Conservation (phyloP, 2,888 invertebrate genomes). For the Thysanoteuthis rhombus region DNA sequence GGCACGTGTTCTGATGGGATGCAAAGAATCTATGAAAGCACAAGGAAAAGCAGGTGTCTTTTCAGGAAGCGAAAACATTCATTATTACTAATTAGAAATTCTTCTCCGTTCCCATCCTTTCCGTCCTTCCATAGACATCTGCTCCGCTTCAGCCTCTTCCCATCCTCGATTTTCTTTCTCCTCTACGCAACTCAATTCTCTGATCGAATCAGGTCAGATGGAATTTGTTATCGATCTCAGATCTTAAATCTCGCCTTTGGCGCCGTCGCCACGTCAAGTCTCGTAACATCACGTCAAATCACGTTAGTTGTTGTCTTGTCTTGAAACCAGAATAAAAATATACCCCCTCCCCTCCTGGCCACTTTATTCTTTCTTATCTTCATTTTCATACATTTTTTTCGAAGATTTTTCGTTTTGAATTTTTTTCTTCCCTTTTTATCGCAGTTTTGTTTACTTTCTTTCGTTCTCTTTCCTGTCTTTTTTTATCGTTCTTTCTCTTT, state of each 20-base stretch:
- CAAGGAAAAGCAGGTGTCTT: neutral
- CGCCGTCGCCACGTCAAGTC: neutral
- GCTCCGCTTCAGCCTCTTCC: neutral
- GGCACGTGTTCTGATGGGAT: neutral
- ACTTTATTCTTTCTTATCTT: too few species aligned
- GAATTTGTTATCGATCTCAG: neutral
- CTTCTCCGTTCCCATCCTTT: neutral
- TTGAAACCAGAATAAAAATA: neutral
- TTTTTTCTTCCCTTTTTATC: too few species aligned
- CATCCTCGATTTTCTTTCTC: neutral
- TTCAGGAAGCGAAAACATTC: neutral
- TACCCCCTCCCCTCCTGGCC: too few species aligned
- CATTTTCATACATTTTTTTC: too few species aligned
- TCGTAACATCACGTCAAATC: conserved; percentile 12
- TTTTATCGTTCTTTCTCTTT: neutral
- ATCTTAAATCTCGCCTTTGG: neutral
- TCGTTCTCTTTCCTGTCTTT: neutral
- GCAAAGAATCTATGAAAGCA: neutral
- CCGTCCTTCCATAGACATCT: neutral
- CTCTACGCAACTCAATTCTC: neutral
- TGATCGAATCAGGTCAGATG: neutral
- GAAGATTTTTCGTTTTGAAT: too few species aligned
- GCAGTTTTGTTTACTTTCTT: too few species aligned
- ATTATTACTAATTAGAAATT: neutral
- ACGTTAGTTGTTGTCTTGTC: neutral